Conservation (phyloP, 2,113 vertebrate species). For the Pan troglodytes region NHGRI_mPanTro3-v2.1_pri NC_072401.2:119647001-119647500, state of each 20-base stretch:
- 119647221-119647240: neutral
- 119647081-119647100: neutral
- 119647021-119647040: constrained; percentile 96
- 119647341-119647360: neutral
- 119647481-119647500: neutral
- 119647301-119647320: neutral
- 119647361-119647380: constrained; percentile 5
- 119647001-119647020: constrained; percentile 99
- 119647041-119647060: constrained; percentile 97
- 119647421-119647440: neutral
- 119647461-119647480: neutral
- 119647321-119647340: neutral
- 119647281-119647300: constrained; percentile 9
- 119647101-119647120: neutral
- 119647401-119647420: constrained; percentile 32
- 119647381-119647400: constrained; percentile 23
- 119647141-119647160: neutral
- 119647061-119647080: constrained; percentile 91
- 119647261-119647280: neutral
- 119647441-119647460: neutral
- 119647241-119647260: neutral
- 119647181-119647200: neutral
- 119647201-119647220: neutral
- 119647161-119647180: neutral
- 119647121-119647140: neutral